These are phyloP conservation scores for Trachelus tabidus DNA, from an alignment of 2,888 invertebrate genomes.

Conservation along the genomic window DNA sequence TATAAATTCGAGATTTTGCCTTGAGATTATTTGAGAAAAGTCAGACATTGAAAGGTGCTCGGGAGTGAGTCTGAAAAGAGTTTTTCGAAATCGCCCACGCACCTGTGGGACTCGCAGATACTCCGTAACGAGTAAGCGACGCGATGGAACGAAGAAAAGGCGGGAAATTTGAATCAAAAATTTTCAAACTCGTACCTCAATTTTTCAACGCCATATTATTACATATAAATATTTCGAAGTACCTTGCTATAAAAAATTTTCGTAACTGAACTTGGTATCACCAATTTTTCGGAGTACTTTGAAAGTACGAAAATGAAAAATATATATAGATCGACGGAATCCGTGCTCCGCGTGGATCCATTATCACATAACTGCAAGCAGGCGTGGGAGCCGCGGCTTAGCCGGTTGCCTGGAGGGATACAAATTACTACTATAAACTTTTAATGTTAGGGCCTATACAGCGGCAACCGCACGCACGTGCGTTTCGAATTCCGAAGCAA, in stretches of 20 bases:
- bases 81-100: not conserved
- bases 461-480: conserved; percentile 39
- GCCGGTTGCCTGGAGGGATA: conserved; percentile 29
- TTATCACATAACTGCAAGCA: conserved; percentile 44
- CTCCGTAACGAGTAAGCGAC: not conserved
- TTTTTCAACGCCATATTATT: not conserved
- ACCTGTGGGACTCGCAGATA: not conserved
- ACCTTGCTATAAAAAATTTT: not conserved
- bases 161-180: not conserved
- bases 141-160: not conserved
- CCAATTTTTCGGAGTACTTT: not conserved
- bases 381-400: conserved; percentile 48
- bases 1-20: conserved; percentile 33
- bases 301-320: not conserved
- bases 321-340: not conserved
- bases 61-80: not conserved
- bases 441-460: conserved; percentile 38
- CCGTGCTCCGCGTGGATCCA: conserved; percentile 26
- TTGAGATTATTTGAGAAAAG: conserved; percentile 17
- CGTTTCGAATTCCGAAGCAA: conserved; percentile 25
- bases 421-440: conserved; percentile 56
- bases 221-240: too few species aligned
- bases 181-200: not conserved
- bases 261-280: not conserved
- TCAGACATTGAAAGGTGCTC: not conserved